Percentiles rank a stretch among this genome's conserved stretches.
Conservation (phyloP, 1,140 invertebrate species). For the Choristoneura fumiferana region DNA sequence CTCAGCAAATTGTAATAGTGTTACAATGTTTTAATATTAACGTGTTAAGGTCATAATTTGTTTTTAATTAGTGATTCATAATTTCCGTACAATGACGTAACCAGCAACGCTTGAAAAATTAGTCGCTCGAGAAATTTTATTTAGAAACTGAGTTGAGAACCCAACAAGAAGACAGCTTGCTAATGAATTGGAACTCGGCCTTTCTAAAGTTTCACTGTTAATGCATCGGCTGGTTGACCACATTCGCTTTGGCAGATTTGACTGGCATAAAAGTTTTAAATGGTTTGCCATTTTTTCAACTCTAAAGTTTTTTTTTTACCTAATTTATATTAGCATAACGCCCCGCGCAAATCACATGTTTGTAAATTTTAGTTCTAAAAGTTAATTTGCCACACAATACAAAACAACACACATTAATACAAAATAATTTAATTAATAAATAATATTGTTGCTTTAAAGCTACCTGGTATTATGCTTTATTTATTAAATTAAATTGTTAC, state of each 20-base stretch:
- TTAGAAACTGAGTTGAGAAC: slow-evolving; percentile 12
- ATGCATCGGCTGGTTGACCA: slow-evolving; percentile 15
- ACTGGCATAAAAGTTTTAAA: neutral
- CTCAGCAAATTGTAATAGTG: slow-evolving; percentile 1
- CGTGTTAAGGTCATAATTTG: slow-evolving; percentile 11
- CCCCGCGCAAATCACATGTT: too few relatives aligned
- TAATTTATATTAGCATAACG: too few relatives aligned
- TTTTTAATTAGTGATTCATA: neutral
- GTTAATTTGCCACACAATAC: too few relatives aligned
- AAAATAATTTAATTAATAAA: too few relatives aligned
- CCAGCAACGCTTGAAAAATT: slow-evolving; percentile 1
- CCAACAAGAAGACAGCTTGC: slow-evolving; percentile 10
- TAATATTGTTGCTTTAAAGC: too few relatives aligned
- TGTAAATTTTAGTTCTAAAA: too few relatives aligned
- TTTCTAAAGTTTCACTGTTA: slow-evolving; percentile 25
- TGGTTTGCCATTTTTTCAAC: too few relatives aligned
- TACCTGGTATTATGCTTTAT: neutral
- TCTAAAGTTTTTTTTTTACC: too few relatives aligned
- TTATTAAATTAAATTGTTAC: neutral
- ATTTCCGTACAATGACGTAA: neutral
- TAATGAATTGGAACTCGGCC: slow-evolving; percentile 22
- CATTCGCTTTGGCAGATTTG: slow-evolving; percentile 20
- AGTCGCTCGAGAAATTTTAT: slow-evolving; percentile 3
- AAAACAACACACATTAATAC: too few relatives aligned
- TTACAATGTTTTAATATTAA: slow-evolving; percentile 3